A percentile compares a stretch with the other conserved stretches of the same genome.
Conservation (phyloP, 2,113 vertebrate species). For the Narcine bancroftii region DNA sequence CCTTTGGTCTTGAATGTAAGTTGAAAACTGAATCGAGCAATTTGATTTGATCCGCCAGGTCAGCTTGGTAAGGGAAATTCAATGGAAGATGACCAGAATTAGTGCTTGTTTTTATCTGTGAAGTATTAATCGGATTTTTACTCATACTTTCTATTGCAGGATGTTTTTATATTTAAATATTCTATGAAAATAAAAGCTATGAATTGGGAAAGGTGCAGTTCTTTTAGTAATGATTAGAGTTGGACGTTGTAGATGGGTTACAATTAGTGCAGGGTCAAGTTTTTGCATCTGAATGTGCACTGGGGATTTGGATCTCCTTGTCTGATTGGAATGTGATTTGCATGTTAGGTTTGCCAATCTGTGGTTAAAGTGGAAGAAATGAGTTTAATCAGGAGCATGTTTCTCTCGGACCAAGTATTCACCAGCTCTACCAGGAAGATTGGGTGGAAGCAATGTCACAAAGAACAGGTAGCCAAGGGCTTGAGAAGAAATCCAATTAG, state of each 20-base stretch:
- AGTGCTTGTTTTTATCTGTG: background rate
- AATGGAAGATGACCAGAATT: background rate
- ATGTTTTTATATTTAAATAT: conserved; percentile 27
- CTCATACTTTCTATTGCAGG: background rate
- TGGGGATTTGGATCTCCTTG: background rate
- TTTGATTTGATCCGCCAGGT: background rate
- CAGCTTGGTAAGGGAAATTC: background rate
- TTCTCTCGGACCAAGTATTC: background rate
- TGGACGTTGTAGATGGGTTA: background rate
- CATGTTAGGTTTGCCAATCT: background rate
- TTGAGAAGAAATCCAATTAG: background rate
- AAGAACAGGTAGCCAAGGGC: background rate
- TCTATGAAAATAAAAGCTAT: conserved; percentile 28
- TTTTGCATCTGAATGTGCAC: background rate
- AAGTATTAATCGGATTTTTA: background rate
- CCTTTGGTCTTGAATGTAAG: background rate
- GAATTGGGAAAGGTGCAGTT: background rate
- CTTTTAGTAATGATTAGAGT: background rate
- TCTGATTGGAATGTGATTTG: background rate
- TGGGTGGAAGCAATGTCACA: background rate
- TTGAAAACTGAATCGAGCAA: background rate
- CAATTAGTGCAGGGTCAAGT: background rate
- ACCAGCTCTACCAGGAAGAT: background rate
- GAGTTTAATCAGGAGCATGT: background rate
- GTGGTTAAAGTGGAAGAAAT: background rate